Evolutionary conservation across 2,113 vertebrate species (phyloP).

Genomic region (Gopherus flavomarginatus): DNA sequence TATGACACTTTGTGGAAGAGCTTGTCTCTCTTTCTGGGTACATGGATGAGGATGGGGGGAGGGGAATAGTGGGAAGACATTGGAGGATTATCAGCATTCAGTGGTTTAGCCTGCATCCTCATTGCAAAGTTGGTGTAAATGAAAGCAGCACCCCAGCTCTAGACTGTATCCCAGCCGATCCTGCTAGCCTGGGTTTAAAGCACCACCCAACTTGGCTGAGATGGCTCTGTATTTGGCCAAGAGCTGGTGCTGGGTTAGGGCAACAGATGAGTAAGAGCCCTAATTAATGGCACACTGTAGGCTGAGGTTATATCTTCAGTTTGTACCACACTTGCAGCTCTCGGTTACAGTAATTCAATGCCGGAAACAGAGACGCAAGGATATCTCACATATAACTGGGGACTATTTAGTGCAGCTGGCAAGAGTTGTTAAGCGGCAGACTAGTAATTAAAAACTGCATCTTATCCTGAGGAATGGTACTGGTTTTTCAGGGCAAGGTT

Average conservation of each 20-base stretch:
- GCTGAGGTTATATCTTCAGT: no score
- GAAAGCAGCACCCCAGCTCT: not conserved
- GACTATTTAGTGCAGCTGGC: not conserved
- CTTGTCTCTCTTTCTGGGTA: not conserved
- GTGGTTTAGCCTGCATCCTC: not conserved
- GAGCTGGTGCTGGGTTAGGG: not conserved
- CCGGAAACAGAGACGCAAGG: slow-evolving; percentile 33
- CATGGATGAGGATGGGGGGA: not conserved
- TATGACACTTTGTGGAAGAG: not conserved
- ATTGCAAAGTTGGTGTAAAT: not conserved
- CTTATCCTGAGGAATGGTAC: not conserved
- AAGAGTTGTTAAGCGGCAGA: slow-evolving; percentile 23
- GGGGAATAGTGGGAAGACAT: not conserved
- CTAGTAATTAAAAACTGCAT: not conserved
- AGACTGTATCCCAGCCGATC: not conserved
- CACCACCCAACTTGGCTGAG: fast-evolving
- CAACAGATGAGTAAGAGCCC: not conserved
- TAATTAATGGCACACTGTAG: not conserved
- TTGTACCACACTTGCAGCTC: slow-evolving; percentile 26
- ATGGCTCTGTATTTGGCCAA: not conserved
- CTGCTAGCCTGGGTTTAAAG: not conserved
- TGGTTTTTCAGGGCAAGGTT: slow-evolving; percentile 44
- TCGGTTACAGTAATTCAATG: slow-evolving; percentile 5
- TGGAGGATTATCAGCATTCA: not conserved
- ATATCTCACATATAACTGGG: slow-evolving; percentile 49